Evolutionary conservation across 2,888 invertebrate species (phyloP).

Genomic region (Fragum fragum): DNA sequence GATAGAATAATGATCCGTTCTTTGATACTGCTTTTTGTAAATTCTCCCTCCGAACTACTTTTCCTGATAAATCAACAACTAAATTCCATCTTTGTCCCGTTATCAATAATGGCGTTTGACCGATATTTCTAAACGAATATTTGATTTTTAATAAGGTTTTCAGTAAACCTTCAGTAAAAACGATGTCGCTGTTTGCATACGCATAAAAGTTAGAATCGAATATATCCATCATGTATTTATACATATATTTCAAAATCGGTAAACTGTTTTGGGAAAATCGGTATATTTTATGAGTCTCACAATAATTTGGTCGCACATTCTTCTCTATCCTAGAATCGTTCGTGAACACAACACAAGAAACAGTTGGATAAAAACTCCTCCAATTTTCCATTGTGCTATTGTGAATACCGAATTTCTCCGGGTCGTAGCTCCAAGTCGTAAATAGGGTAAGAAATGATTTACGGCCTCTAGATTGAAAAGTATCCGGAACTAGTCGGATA

Average conservation of each 20-base stretch:
- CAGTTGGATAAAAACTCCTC: constrained; percentile 69
- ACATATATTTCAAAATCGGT: constrained; percentile 81
- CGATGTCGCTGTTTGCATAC: constrained; percentile 79
- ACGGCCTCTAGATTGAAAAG: not conserved
- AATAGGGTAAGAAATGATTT: constrained; percentile 73
- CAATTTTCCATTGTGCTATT: constrained; percentile 75
- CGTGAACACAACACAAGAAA: constrained; percentile 73
- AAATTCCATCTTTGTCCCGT: constrained; percentile 74
- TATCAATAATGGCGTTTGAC: constrained; percentile 63
- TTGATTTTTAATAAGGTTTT: constrained; percentile 62
- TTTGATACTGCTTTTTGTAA: constrained; percentile 59
- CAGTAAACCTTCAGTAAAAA: constrained; percentile 74
- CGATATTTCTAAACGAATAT: constrained; percentile 22
- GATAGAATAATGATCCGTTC: constrained; percentile 74
- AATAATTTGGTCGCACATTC: constrained; percentile 58
- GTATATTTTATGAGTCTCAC: constrained; percentile 66
- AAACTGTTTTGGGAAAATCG: constrained; percentile 65
- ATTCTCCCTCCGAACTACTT: constrained; percentile 61
- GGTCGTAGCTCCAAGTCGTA: constrained; percentile 73
- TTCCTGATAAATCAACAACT: constrained; percentile 65
- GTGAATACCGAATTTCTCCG: constrained; percentile 68
- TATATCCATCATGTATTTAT: constrained; percentile 68
- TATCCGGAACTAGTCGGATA: no score
- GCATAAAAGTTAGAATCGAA: constrained; percentile 77
- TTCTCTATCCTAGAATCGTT: constrained; percentile 63